These are phyloP conservation scores for Trissonchulus sp. DNA, from an alignment of 2,888 invertebrate genomes.

Conservation along the genomic window DNA sequence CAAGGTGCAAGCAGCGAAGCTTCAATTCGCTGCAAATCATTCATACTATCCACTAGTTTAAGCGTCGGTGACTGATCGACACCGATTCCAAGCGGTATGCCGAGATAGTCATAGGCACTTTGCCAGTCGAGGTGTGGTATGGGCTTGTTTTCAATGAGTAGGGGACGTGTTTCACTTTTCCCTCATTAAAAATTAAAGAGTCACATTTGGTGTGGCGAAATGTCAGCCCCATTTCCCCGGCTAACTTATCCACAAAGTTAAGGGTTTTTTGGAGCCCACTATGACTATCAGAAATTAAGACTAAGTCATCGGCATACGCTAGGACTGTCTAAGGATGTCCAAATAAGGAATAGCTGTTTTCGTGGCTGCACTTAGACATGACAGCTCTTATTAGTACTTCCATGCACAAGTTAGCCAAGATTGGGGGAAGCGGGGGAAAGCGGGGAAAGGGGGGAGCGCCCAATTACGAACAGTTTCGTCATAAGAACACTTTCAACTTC, in stretches of 20 bases:
- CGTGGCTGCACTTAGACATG: neutral
- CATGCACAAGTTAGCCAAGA: constrained; percentile 49
- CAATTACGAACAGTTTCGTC: too few relatives aligned
- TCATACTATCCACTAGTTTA: constrained; percentile 14
- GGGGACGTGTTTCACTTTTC: neutral
- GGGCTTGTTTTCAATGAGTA: neutral
- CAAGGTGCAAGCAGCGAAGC: constrained; percentile 38
- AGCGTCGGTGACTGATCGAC: neutral
- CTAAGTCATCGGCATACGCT: constrained; percentile 43
- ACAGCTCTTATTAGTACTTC: constrained; percentile 41
- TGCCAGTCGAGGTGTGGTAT: neutral
- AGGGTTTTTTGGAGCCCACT: constrained; percentile 32
- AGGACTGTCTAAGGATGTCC: neutral
- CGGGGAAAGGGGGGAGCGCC: too few relatives aligned
- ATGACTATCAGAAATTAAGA: constrained; percentile 31
- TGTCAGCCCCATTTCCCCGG: neutral
- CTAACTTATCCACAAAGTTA: neutral
- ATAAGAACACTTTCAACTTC: too few relatives aligned
- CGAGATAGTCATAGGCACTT: neutral
- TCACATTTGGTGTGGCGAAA: constrained; percentile 25
- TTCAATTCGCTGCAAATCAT: constrained; percentile 30
- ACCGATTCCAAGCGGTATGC: constrained; percentile 3
- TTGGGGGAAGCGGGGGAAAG: constrained; percentile 48
- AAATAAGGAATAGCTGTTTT: neutral
- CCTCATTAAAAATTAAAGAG: neutral